Percentiles rank a stretch among this genome's conserved stretches.
phyloP scores from a whole-genome alignment of 2,888 invertebrate genomes.

The Platycheirus rosarum region DNA sequence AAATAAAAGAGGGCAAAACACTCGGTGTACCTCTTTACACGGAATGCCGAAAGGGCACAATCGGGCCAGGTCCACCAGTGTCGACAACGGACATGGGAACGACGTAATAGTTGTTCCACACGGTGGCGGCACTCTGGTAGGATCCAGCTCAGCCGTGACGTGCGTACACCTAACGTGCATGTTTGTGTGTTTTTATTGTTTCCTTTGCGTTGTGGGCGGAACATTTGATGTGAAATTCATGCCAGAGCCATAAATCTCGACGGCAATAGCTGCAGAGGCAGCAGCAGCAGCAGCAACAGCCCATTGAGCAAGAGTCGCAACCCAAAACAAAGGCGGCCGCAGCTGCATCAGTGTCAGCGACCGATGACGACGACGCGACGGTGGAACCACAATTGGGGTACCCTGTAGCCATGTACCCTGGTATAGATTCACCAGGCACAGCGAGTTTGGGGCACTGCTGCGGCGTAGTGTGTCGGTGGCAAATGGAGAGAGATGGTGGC shows the following conservation, averaged over 20 bases:
- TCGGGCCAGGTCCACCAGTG: constrained; percentile 55
- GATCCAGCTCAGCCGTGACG: constrained; percentile 75
- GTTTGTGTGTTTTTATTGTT: constrained; percentile 54
- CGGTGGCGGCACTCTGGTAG: constrained; percentile 57
- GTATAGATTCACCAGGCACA: constrained; percentile 26
- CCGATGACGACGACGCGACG: too few relatives aligned
- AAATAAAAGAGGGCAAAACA: constrained; percentile 45
- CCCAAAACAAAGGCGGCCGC: constrained; percentile 68
- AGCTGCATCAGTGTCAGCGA: constrained; percentile 55
- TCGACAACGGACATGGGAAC: constrained; percentile 75
- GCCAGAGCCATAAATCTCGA: constrained; percentile 70
- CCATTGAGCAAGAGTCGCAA: constrained; percentile 43
- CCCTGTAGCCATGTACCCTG: constrained; percentile 22
- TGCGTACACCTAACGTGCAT: constrained; percentile 54
- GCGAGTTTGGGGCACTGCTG: constrained; percentile 45
- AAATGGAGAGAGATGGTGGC: constrained; percentile 68
- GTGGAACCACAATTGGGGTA: constrained; percentile 69
- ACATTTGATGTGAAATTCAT: constrained; percentile 73
- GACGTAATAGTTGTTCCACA: constrained; percentile 61
- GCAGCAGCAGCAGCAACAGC: constrained; percentile 33
- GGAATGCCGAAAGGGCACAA: constrained; percentile 77
- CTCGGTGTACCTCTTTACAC: too few relatives aligned
- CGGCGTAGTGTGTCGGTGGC: constrained; percentile 55
- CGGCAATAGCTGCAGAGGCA: constrained; percentile 40
- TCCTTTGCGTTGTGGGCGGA: constrained; percentile 69